Percentiles rank a stretch among this genome's conserved stretches.
These are phyloP conservation scores for Delichon dasypus DNA, from an alignment of 2,797 vertebrate species.

Conservation along the genomic window DNA sequence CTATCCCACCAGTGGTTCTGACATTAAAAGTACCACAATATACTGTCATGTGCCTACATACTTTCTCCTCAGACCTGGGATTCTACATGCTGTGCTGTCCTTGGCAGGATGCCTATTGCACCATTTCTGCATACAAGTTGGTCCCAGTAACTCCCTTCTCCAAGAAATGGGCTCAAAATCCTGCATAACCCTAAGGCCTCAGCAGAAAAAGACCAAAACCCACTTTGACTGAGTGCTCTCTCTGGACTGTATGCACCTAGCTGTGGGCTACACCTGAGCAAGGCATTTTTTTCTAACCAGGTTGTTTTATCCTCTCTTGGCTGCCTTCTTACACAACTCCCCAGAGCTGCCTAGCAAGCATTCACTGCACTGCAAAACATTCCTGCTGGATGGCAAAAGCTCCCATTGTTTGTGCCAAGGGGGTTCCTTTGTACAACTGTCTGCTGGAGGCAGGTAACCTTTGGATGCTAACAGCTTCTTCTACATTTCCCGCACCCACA, in stretches of 20 bases:
- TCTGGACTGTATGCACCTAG: neutral
- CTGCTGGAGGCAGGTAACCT: neutral
- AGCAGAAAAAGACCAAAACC: neutral
- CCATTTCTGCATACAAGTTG: neutral
- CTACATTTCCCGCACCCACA: fast-evolving
- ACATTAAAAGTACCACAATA: neutral
- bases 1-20: neutral
- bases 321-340: neutral
- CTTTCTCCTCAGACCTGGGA: neutral
- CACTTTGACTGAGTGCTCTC: neutral
- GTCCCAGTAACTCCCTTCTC: neutral
- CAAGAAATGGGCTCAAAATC: neutral
- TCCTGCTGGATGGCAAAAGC: neutral
- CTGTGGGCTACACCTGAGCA: neutral
- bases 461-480: neutral
- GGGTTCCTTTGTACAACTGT: neutral
- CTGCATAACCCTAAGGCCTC: neutral
- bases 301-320: neutral
- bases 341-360: neutral
- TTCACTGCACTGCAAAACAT: neutral
- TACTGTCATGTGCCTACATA: fast-evolving
- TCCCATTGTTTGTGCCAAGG: neutral
- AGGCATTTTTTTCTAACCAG: neutral
- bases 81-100: neutral
- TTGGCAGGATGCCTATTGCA: neutral